Evolutionary conservation across 1,140 invertebrate genomes (phyloP).

Genomic region (Doryteuthis pealeii): DNA sequence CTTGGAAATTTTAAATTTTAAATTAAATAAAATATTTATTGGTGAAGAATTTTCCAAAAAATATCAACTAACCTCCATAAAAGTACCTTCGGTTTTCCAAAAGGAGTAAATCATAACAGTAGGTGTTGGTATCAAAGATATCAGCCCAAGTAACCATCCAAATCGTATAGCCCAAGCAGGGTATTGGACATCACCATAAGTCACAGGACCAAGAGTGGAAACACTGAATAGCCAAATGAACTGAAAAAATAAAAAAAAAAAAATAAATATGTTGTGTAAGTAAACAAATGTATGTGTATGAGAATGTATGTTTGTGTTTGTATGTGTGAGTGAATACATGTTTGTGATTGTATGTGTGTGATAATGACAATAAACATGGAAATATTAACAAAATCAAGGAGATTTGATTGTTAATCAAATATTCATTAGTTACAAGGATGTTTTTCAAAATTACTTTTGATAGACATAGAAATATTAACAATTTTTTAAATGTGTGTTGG

Average conservation of each 20-base stretch:
- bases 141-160: slow-evolving; percentile 46
- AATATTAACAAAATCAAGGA: no score
- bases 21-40: no score
- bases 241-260: slow-evolving; percentile 30
- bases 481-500: no score
- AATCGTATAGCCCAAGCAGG: slow-evolving; percentile 55
- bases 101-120: slow-evolving; percentile 28
- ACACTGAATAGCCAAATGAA: slow-evolving; percentile 52
- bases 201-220: slow-evolving; percentile 41
- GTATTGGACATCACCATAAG: slow-evolving; percentile 51
- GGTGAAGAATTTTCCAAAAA: no score
- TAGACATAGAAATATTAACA: no score
- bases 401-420: no score
- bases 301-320: neutral
- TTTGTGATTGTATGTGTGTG: no score
- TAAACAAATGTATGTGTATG: neutral
- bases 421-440: no score
- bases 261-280: neutral
- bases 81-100: slow-evolving; percentile 26
- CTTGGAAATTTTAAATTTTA: no score
- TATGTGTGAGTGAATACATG: neutral
- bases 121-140: slow-evolving; percentile 38
- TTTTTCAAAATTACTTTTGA: no score
- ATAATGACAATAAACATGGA: no score
- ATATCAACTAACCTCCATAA: slow-evolving; percentile 34